A percentile compares a stretch with the other conserved stretches of the same genome.
phyloP scores from a whole-genome alignment of 2,113 vertebrate genomes.

The Lamprotornis superbus region DNA sequence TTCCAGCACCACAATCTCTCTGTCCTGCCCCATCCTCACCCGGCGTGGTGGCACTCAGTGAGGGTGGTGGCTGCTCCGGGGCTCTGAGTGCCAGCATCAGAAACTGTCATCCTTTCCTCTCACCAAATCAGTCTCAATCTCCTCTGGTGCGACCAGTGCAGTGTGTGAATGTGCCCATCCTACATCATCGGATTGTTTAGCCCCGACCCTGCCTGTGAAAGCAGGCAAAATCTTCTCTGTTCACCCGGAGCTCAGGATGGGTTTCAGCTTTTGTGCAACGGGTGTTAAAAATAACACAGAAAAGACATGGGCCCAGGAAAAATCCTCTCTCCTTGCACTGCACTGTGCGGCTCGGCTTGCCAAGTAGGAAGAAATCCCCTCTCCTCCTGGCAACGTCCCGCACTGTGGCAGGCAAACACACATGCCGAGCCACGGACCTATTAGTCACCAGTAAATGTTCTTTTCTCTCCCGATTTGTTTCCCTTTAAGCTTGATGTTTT shows the following conservation, averaged over 20 bases:
- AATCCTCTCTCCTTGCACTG: not conserved
- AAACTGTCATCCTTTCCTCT: not conserved
- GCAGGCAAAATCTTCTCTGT: not conserved
- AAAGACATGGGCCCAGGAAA: not conserved
- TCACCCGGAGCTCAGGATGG: not conserved
- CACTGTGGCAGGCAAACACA: not conserved
- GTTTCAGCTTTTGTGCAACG: not conserved
- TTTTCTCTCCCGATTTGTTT: constrained; percentile 41
- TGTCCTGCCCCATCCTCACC: fast-evolving
- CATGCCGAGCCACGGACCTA: not conserved
- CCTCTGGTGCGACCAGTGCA: not conserved
- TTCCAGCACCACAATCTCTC: fast-evolving
- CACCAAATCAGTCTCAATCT: not conserved
- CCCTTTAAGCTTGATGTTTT: constrained; percentile 28
- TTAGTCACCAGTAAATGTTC: constrained; percentile 42
- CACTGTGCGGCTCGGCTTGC: fast-evolving
- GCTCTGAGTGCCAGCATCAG: not conserved
- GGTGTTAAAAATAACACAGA: not conserved
- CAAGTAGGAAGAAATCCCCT: constrained; percentile 42
- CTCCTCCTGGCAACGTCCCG: not conserved
- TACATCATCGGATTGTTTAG: not conserved
- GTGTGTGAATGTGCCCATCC: not conserved
- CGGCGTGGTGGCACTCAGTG: fast-evolving
- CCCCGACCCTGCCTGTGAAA: not conserved
- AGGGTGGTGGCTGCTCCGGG: fast-evolving